A percentile compares a stretch with the other conserved stretches of the same genome.
phyloP scores from a whole-genome alignment of 1,140 invertebrate species.

The Pissodes strobi region DNA sequence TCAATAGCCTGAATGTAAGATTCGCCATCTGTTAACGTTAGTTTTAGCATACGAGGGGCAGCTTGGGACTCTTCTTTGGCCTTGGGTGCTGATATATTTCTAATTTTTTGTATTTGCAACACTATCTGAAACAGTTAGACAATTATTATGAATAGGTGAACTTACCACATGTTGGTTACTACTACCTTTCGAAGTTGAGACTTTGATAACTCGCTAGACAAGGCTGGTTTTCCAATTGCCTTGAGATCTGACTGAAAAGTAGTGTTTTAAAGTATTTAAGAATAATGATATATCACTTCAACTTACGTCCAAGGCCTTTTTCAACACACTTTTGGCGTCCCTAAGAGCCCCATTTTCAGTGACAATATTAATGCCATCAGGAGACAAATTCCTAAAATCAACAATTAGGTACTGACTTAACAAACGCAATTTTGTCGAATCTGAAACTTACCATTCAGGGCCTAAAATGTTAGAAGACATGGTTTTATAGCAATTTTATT shows the following conservation, averaged over 20 bases:
- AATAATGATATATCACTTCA: conserved; percentile 13
- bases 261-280: conserved; percentile 12
- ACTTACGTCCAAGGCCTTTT: conserved; percentile 74
- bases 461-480: conserved; percentile 34
- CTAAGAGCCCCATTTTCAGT: conserved; percentile 67
- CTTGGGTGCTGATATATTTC: conserved; percentile 89
- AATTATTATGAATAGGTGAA: too few relatives aligned
- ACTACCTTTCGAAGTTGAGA: conserved; percentile 47
- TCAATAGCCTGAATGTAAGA: conserved; percentile 77
- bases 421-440: background rate
- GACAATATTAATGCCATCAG: conserved; percentile 68
- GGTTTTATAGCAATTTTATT: too few relatives aligned
- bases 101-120: conserved; percentile 84
- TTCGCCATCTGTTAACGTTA: conserved; percentile 84
- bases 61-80: conserved; percentile 81
- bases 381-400: conserved; percentile 67
- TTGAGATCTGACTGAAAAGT: conserved; percentile 75
- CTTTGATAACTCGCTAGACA: conserved; percentile 63
- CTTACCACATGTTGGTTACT: too few relatives aligned
- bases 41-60: conserved; percentile 80
- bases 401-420: conserved; percentile 10
- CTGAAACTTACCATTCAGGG: conserved; percentile 35
- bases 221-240: conserved; percentile 70
- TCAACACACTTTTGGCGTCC: conserved; percentile 66
- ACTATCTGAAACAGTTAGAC: conserved; percentile 62